Percentiles rank a stretch among this genome's conserved stretches.
Evolutionary conservation across 2,888 invertebrate species (phyloP).

Genomic region (Odontocerum albicorne): DNA sequence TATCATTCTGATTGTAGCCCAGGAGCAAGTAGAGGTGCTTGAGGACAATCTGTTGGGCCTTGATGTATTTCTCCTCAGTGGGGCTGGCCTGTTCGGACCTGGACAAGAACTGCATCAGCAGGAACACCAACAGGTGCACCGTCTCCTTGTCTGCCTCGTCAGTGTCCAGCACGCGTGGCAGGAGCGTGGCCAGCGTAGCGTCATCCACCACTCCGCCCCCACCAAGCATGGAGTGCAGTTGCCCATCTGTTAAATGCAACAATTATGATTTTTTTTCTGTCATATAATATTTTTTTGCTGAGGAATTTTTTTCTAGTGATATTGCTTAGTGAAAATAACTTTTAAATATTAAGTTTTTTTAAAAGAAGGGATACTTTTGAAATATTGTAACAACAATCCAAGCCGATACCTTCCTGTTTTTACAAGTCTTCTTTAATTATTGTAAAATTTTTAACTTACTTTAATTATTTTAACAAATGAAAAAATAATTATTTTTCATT

Average conservation of each 20-base stretch:
- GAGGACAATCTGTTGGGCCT: slow-evolving; percentile 84
- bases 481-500: too few relatives aligned
- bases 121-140: slow-evolving; percentile 87
- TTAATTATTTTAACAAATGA: too few relatives aligned
- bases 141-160: slow-evolving; percentile 96
- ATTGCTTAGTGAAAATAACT: too few relatives aligned
- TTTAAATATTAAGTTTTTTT: too few relatives aligned
- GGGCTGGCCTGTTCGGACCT: slow-evolving; percentile 72
- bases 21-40: slow-evolving; percentile 89
- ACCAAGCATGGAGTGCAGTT: slow-evolving; percentile 80
- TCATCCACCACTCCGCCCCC: slow-evolving; percentile 66
- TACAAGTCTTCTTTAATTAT: too few relatives aligned
- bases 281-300: too few relatives aligned
- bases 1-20: slow-evolving; percentile 91
- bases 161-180: slow-evolving; percentile 87
- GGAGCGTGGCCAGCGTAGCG: slow-evolving; percentile 72
- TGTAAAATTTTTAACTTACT: too few relatives aligned
- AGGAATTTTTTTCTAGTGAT: too few relatives aligned
- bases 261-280: background rate
- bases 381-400: too few relatives aligned
- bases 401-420: too few relatives aligned
- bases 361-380: too few relatives aligned
- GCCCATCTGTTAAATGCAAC: slow-evolving; percentile 61
- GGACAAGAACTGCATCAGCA: slow-evolving; percentile 97
- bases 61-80: slow-evolving; percentile 81